Conservation (phyloP, 2,797 vertebrate genomes). For the Ammospiza maritima region DNA sequence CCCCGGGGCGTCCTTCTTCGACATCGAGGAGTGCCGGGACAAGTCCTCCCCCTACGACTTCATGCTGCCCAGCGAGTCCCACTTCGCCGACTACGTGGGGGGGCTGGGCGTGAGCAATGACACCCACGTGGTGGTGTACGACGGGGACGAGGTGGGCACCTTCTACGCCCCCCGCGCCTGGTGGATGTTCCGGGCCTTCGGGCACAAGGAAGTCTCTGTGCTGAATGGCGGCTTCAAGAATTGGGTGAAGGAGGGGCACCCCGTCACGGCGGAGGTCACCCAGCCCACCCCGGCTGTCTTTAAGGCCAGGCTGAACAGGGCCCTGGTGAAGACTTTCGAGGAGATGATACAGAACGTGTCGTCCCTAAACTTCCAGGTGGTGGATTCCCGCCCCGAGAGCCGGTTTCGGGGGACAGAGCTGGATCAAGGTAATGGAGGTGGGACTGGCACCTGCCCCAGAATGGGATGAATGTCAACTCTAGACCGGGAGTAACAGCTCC, state of each 20-base stretch:
- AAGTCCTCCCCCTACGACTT: conserved; percentile 80
- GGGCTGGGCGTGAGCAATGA: conserved; percentile 85
- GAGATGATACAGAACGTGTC: conserved; percentile 87
- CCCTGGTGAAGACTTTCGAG: conserved; percentile 88
- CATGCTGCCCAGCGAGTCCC: conserved; percentile 85
- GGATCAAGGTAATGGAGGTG: conserved; percentile 87
- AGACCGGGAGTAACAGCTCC: background rate
- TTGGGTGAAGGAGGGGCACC: conserved; percentile 85
- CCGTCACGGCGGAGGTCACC: conserved; percentile 77
- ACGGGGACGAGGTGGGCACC: conserved; percentile 86
- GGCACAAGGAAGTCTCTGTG: conserved; percentile 89
- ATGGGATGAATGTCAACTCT: background rate
- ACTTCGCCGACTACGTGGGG: conserved; percentile 86
- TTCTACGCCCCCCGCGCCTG: conserved; percentile 91
- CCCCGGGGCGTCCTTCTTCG: conserved; percentile 88
- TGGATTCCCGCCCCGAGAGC: conserved; percentile 87
- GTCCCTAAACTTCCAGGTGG: conserved; percentile 82
- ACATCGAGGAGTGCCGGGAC: conserved; percentile 90
- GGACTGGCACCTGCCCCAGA: background rate
- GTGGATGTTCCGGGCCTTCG: conserved; percentile 97
- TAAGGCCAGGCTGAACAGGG: conserved; percentile 72
- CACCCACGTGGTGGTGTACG: conserved; percentile 94
- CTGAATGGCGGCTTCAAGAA: conserved; percentile 90
- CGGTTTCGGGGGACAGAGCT: conserved; percentile 87
- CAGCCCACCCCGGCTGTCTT: conserved; percentile 76